Percentiles rank a stretch among this genome's conserved stretches.
These are phyloP conservation scores for Mylabris sibirica DNA, from an alignment of 2,888 invertebrate species.

Conservation along the genomic window DNA sequence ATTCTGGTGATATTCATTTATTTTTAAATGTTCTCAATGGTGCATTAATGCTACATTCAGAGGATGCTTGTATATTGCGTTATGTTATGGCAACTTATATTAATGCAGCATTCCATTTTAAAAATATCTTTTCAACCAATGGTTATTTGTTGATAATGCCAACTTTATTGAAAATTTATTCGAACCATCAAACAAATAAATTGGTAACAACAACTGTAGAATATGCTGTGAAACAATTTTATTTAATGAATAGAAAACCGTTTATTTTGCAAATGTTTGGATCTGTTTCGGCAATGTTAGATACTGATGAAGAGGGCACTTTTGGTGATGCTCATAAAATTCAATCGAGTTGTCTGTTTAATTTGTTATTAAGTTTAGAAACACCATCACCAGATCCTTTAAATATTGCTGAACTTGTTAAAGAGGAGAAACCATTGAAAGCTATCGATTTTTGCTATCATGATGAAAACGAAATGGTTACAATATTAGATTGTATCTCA, in stretches of 20 bases:
- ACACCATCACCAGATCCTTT: constrained; percentile 94
- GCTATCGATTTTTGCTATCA: constrained; percentile 99
- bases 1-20: constrained; percentile 95
- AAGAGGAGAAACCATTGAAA: constrained; percentile 89
- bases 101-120: constrained; percentile 97
- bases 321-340: constrained; percentile 94
- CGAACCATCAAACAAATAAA: constrained; percentile 96
- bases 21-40: constrained; percentile 98
- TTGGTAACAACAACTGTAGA: constrained; percentile 95
- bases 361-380: constrained; percentile 88
- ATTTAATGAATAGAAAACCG: constrained; percentile 96
- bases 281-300: constrained; percentile 94
- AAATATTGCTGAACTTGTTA: constrained; percentile 90
- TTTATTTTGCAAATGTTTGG: constrained; percentile 99
- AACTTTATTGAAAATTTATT: constrained; percentile 93
- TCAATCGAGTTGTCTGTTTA: constrained; percentile 90
- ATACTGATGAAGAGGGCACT: constrained; percentile 86
- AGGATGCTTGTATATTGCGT: constrained; percentile 93
- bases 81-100: constrained; percentile 97
- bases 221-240: constrained; percentile 98
- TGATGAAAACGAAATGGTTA: constrained; percentile 97
- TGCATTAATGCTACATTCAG: constrained; percentile 94
- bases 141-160: constrained; percentile 98
- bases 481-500: constrained; percentile 96
- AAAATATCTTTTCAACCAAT: constrained; percentile 97